Conservation (phyloP, 2,797 vertebrate species). For the Dendrocincla fuliginosa region DNA sequence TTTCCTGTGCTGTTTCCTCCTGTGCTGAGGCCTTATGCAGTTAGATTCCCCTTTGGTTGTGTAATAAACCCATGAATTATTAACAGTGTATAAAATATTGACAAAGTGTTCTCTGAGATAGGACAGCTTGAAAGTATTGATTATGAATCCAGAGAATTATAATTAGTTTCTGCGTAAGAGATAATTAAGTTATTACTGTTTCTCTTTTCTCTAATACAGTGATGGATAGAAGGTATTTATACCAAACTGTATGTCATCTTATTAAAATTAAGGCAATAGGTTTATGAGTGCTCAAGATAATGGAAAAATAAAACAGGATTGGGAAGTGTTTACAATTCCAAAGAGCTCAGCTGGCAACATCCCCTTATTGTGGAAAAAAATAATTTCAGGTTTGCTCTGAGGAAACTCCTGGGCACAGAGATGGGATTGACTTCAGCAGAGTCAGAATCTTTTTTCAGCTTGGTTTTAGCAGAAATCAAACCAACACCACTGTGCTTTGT, state of each 20-base stretch:
- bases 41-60: slow-evolving; percentile 27
- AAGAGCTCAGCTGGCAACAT: not conserved
- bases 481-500: not conserved
- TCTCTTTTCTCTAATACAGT: slow-evolving; percentile 39
- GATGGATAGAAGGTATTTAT: slow-evolving; percentile 54
- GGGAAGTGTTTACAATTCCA: not conserved
- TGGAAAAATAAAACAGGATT: not conserved
- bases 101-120: slow-evolving; percentile 39
- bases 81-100: slow-evolving; percentile 63
- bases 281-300: slow-evolving; percentile 37
- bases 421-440: not conserved
- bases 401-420: not conserved
- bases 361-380: not conserved
- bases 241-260: slow-evolving; percentile 27
- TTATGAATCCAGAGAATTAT: slow-evolving; percentile 52
- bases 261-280: slow-evolving; percentile 36
- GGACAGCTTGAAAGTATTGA: slow-evolving; percentile 58
- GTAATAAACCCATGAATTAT: slow-evolving; percentile 63
- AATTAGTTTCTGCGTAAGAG: slow-evolving; percentile 52
- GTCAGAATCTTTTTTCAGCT: not conserved
- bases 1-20: not conserved
- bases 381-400: slow-evolving; percentile 20
- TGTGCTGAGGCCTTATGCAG: slow-evolving; percentile 2
- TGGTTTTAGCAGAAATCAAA: not conserved
- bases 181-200: slow-evolving; percentile 67